Conservation (phyloP, 2,113 vertebrate species). For the Pygoscelis adeliae region DNA sequence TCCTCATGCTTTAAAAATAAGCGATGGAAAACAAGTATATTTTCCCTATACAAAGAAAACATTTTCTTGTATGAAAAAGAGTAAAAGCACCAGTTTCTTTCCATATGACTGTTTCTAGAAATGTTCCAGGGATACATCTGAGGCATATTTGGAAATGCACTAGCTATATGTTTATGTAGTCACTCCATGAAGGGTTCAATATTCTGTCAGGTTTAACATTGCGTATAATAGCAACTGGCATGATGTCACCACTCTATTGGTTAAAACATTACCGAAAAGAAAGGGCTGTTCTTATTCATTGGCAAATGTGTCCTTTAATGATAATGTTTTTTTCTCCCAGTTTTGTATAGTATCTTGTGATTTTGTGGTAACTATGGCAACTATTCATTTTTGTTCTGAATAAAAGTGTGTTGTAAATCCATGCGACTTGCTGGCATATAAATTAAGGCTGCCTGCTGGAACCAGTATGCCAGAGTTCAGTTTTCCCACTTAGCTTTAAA, state of each 20-base stretch:
- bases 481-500: conserved; percentile 41
- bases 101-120: not conserved
- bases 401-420: not conserved
- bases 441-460: conserved; percentile 34
- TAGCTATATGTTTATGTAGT: not conserved
- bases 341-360: not conserved
- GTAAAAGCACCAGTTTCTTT: not conserved
- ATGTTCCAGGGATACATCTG: not conserved
- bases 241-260: not conserved
- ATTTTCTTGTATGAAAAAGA: not conserved
- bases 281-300: not conserved
- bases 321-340: conserved; percentile 1
- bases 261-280: not conserved
- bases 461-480: not conserved
- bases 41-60: not conserved
- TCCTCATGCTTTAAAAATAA: not conserved
- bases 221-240: not conserved
- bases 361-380: conserved; percentile 25
- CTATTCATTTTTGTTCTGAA: conserved; percentile 23
- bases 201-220: not conserved
- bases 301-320: not conserved
- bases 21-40: not conserved
- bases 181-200: not conserved
- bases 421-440: not conserved
- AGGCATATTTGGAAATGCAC: not conserved